phyloP scores from a whole-genome alignment of 2,888 invertebrate species.

The Chrysodeixis includens region DNA sequence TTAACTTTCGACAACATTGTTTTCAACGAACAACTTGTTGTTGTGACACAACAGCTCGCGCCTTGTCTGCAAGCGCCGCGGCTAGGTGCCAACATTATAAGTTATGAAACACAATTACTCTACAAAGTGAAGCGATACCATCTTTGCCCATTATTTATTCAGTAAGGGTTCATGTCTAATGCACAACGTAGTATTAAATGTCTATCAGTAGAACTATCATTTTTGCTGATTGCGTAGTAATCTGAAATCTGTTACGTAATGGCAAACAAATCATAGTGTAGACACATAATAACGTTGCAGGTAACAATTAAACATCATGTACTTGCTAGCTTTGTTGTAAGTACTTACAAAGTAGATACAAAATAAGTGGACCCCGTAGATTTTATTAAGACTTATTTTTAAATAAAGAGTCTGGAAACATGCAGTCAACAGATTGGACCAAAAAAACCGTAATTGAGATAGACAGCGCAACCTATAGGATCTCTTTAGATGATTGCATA shows the following conservation, averaged over 20 bases:
- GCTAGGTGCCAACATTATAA: constrained; percentile 28
- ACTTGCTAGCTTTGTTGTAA: constrained; percentile 17
- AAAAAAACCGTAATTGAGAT: no score
- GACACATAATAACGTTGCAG: constrained; percentile 10
- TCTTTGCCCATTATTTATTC: constrained; percentile 64
- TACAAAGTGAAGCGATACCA: constrained; percentile 53
- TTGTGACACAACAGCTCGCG: constrained; percentile 13
- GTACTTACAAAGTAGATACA: background rate
- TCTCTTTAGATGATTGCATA: constrained; percentile 1
- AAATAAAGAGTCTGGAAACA: no score
- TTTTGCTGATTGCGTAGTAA: constrained; percentile 47
- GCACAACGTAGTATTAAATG: constrained; percentile 56
- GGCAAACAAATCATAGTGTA: constrained; percentile 20
- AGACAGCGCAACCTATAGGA: background rate
- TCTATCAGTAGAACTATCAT: constrained; percentile 47
- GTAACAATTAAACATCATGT: constrained; percentile 28
- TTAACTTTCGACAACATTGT: constrained; percentile 54
- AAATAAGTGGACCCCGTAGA: no score
- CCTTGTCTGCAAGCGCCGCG: constrained; percentile 25
- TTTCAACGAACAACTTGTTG: background rate
- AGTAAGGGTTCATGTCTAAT: constrained; percentile 47
- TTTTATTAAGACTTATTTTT: no score
- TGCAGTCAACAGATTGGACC: no score
- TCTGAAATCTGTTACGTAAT: constrained; percentile 38
- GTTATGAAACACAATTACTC: constrained; percentile 33